Base-by-base conservation (phyloP, 2,888 invertebrate species). In the Lobophora halterata region DNA sequence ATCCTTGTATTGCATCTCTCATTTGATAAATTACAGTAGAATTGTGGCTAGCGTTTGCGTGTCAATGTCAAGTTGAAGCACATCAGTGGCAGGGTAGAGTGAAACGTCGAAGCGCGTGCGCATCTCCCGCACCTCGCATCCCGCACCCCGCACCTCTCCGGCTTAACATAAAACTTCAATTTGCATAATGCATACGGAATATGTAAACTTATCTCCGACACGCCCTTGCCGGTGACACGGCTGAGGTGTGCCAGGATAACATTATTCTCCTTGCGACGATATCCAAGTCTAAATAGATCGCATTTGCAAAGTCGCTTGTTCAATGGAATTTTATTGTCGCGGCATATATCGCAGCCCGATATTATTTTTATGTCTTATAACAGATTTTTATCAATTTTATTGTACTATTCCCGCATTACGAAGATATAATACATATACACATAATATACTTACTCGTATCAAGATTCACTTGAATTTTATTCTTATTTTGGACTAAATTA, bases 101-200 rank as follows among this genome's bases (percentile, higher is more conserved):
- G 60, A 68, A 70, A 65, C 64, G 69, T 70, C 59, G 63, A 49
- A 57, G 53, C 55, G 55, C 55, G 50, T 58, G 60, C 54, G 32
- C 14, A 14, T 5, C 17, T n/a, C 5, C 6, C 17, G 17, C 17
- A 5, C 17, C 17, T 17, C 17, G 17, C 17, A 2, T 35, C 52
- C 51, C 39, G 45, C 55, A 53, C 56, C 40, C 52, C 52, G 37
- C 42, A 19, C 24, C 37, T 34, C 24, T 9, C 41, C 55, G 57
- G 71, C 77, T 83, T 85, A 77, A 83, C 83, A 86, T 86, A 87
- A 86, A 85, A 82, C 77, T 79, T 74, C 78, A 73, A 83, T 87
- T 80, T 81, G 83, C 86, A 87, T 86, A 85, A 86, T 87, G 80
- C 83, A 87, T 85, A 79, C 77, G 66, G 80, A 83, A 82, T 85